Conservation (phyloP, 1,140 invertebrate genomes). For the Panagrolaimus sp. region DNA sequence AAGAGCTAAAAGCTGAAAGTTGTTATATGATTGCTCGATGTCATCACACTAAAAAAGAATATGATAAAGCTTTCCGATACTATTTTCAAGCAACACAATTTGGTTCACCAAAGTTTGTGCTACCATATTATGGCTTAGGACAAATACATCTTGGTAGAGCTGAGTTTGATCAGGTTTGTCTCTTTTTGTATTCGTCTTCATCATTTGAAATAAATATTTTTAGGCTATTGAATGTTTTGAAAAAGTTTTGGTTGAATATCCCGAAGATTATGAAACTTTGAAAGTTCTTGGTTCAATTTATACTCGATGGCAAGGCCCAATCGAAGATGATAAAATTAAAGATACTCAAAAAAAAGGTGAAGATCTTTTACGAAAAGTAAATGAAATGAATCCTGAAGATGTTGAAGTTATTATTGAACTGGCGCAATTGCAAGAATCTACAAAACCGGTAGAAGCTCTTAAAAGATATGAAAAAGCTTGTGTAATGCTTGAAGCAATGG, state of each 20-base stretch:
- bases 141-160: constrained; percentile 6
- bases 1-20: not conserved
- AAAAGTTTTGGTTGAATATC: not conserved
- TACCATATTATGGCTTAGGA: constrained; percentile 1
- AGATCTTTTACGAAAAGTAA: not conserved
- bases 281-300: constrained; percentile 14
- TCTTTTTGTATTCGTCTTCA: too few relatives aligned
- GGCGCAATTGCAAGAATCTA: not conserved
- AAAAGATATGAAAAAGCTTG: constrained; percentile 6
- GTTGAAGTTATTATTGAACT: constrained; percentile 1
- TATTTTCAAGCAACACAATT: not conserved
- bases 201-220: too few relatives aligned
- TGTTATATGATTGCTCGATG: constrained; percentile 6
- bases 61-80: not conserved
- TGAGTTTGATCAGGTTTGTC: not conserved
- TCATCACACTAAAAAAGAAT: not conserved
- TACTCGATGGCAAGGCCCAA: constrained; percentile 7
- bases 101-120: not conserved
- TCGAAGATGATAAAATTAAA: not conserved
- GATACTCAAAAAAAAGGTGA: not conserved
- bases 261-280: constrained; percentile 9
- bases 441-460: not conserved
- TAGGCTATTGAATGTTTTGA: not conserved
- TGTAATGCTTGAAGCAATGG: not conserved
- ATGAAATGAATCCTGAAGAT: constrained; percentile 6